Base-by-base conservation (phyloP, 2,113 vertebrate species). In the Cairina moschata region DNA sequence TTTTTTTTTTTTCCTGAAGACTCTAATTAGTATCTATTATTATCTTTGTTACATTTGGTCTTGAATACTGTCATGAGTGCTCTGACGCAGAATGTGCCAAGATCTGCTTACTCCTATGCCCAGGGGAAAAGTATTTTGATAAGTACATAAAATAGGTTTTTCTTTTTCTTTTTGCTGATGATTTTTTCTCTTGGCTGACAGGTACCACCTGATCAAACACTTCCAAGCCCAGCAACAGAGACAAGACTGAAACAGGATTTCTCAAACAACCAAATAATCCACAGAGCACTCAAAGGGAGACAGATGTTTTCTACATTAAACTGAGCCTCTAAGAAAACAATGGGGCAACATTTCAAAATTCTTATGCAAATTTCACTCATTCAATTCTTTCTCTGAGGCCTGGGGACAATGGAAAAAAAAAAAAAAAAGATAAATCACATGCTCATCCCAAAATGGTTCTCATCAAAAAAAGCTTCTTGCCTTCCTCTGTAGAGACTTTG, bases 291-390 rank as follows among this genome's bases (percentile, higher is more conserved):
- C 55, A 77, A 67, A 90, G 32, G 42, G 65, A 90, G 34, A 13
- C 88, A 96, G 94, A 94, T 97, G 93, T 90, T 95, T 88, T 90
- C 38, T 54, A 42, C 68, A 75, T 94, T 91, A 91, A 88, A 83
- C 34, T n/a, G 65, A 93, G 79, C 34, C 60, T 96, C 65, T 95
- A 90, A 91, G 85, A 95, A 96, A 96, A 90, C 79, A 96, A 75
- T 29, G 80, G 36, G 75, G 75, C 71, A 93, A 80, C 55, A 86
- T 83, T 90, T 90, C 69, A 90, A 90, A 90, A 95, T 90, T 91
- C 65, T 90, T 68, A 80, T 56, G 90, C 72, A 91, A 94, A 91
- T 96, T 80, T 94, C 34, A 67, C 36, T 81, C 75, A 65, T 86
- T 95, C 88, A 91, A 56, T 68, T 83, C 54, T 67, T 95, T 75